phyloP scores from a whole-genome alignment of 1,140 invertebrate genomes.

The Diorhabda sublineata region DNA sequence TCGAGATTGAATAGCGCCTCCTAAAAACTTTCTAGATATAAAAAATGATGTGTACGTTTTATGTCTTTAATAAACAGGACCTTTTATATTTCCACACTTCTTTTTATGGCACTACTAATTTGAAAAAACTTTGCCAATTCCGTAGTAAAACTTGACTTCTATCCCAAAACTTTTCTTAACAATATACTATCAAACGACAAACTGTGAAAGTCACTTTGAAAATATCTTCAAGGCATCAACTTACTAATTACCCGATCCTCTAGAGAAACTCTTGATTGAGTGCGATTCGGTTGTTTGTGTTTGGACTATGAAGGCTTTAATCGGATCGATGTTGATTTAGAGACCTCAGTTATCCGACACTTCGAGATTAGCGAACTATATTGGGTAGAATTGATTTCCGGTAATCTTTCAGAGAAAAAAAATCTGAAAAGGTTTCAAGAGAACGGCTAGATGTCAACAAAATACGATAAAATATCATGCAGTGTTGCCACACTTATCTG shows the following conservation, averaged over 20 bases:
- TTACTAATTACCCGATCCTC: conserved; percentile 1
- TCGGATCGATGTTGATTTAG: background rate
- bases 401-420: background rate
- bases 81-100: too few relatives aligned
- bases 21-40: too few relatives aligned
- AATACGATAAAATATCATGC: too few relatives aligned
- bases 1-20: too few relatives aligned
- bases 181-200: background rate
- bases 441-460: too few relatives aligned
- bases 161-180: background rate
- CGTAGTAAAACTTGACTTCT: background rate
- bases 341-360: background rate
- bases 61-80: too few relatives aligned
- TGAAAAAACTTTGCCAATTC: too few relatives aligned
- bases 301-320: background rate
- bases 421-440: too few relatives aligned
- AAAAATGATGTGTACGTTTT: too few relatives aligned
- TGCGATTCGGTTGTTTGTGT: background rate
- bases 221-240: conserved; percentile 1
- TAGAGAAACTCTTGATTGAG: background rate
- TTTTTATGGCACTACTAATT: too few relatives aligned
- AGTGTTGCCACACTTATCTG: too few relatives aligned
- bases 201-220: background rate
- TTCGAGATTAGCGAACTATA: conserved; percentile 1
- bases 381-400: background rate